Conservation (phyloP, 2,888 invertebrate species). For the Morinoia aosen region DNA sequence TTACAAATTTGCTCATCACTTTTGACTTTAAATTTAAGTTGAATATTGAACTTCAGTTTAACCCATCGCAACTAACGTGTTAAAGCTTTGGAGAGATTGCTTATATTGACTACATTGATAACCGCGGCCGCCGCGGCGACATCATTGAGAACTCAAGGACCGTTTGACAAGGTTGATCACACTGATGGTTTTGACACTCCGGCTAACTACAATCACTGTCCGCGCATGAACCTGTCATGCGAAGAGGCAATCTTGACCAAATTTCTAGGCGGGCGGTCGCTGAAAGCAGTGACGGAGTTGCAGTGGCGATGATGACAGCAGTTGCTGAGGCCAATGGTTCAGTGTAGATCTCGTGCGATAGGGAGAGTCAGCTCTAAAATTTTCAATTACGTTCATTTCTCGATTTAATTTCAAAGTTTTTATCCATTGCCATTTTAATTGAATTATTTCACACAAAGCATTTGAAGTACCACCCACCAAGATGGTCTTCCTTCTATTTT, state of each 20-base stretch:
- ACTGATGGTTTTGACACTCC: not conserved
- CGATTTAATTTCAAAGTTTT: not conserved
- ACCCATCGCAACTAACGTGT: no score
- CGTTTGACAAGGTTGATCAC: not conserved
- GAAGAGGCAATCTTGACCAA: not conserved
- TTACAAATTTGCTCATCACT: no score
- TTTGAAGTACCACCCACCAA: not conserved
- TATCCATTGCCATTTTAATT: not conserved
- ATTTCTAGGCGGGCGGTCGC: no score
- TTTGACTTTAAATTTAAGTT: no score
- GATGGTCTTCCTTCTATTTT: not conserved
- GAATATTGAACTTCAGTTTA: no score
- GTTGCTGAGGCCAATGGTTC: no score
- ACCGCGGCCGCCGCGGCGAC: not conserved
- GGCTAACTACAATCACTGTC: not conserved
- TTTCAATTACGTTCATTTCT: not conserved
- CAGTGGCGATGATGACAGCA: no score
- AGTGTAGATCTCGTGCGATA: no score
- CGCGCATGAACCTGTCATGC: not conserved
- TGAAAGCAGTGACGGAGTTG: no score
- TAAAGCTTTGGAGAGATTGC: not conserved
- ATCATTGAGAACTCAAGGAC: not conserved
- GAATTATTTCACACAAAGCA: no score
- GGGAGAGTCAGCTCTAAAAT: no score
- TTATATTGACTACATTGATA: not conserved